Evolutionary conservation across 2,797 vertebrate species (phyloP).

Genomic region (Psittacula derbiana): DNA sequence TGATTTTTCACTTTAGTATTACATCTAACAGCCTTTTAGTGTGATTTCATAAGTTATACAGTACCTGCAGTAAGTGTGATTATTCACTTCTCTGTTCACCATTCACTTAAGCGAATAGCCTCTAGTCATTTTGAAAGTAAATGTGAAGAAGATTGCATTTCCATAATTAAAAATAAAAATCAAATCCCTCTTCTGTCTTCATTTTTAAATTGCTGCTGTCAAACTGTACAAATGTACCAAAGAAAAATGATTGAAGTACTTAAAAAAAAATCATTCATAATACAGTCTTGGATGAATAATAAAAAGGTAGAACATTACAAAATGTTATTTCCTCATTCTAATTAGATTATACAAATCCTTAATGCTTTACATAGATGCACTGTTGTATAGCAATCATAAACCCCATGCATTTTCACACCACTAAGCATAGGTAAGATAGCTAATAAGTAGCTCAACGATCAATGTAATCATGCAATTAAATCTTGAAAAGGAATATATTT

Average conservation of each 20-base stretch:
- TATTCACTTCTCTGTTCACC: conserved; percentile 24
- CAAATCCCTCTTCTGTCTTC: not conserved
- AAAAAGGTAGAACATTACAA: conserved; percentile 24
- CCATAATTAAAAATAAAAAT: not conserved
- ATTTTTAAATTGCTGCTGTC: conserved; percentile 26
- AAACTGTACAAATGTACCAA: not conserved
- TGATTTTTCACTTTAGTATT: not conserved
- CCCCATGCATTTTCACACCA: not conserved
- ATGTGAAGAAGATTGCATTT: not conserved
- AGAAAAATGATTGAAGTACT: conserved; percentile 1
- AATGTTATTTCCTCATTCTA: conserved; percentile 34
- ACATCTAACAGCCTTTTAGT: not conserved
- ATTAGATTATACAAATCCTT: conserved; percentile 53
- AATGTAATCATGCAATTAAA: conserved; percentile 42
- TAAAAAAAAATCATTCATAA: not conserved
- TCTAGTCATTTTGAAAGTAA: conserved; percentile 14
- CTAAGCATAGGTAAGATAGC: not conserved
- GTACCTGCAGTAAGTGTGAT: conserved; percentile 16
- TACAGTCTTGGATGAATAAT: conserved; percentile 31
- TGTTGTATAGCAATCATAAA: not conserved
- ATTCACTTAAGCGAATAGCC: conserved; percentile 47
- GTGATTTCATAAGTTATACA: not conserved
- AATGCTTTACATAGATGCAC: not conserved
- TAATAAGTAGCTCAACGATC: conserved; percentile 33
- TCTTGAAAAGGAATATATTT: conserved; percentile 59